Base-by-base conservation (phyloP, 2,113 vertebrate genomes). In the Aix galericulata region DNA sequence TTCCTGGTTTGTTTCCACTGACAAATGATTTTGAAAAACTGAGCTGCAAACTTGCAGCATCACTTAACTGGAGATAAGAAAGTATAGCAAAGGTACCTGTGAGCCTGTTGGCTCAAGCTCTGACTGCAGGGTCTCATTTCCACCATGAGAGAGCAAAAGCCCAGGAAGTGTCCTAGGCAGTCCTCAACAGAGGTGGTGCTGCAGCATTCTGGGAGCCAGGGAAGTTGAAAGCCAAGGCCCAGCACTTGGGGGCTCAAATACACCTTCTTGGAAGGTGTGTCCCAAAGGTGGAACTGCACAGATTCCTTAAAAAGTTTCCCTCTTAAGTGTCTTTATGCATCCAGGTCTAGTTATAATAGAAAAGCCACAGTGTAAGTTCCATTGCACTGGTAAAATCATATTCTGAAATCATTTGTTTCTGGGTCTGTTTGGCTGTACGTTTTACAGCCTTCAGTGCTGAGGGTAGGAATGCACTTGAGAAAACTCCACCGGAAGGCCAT, bases 41-140 rank as follows among this genome's bases (percentile, higher is more conserved):
- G 69, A 86, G 9, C 31, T 81, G 50, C 50, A 83, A 78, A 44
- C 7, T 20, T 29, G 50, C 17, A 72, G 5, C 25, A 29, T 11
- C 31, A 12, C 13, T 8, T 9, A 82, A 27, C 42, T 34, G 42
- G 29, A 76, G 34, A 86, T 53, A 48, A 78, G n/a, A 62, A 81
- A 64, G 8, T 7, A 20, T 13, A 64, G 42, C 13, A 58, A 52
- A 73, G 34, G n/a, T 11, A 52, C 2, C 0, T 0, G 14, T 8
- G 8, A 29, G 3, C 38, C 80, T n/a, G 31, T 29, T 69, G n/a
- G 6, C 22, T 89, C 58, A 34, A 34, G 38, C 31, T 55, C 8
- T 0, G 2, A 17, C 5, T 1, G 1, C 12, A 15, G 20, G 9
- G 5, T 34, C 18, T 73, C 32, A 64, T 58, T 46, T 53, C 9